Conservation (phyloP, 2,113 vertebrate genomes). For the Cepphus grylle region DNA sequence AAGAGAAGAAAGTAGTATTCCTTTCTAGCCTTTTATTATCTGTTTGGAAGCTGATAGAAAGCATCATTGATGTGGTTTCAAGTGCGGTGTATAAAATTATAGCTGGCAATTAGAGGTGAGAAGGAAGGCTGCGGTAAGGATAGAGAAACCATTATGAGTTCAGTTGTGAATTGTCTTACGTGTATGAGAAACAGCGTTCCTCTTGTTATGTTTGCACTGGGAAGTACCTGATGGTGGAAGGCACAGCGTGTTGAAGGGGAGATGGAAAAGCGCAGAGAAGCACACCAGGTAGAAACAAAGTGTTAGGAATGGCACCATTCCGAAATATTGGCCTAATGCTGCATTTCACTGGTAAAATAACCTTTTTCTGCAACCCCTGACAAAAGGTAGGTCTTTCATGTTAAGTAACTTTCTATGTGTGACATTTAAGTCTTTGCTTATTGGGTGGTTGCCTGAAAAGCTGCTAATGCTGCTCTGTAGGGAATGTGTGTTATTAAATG, state of each 20-base stretch:
- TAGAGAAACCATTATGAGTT: neutral
- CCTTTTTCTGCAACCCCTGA: neutral
- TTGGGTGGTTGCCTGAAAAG: neutral
- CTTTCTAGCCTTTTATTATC: neutral
- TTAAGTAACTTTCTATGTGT: neutral
- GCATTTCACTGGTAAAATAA: neutral
- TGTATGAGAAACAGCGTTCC: neutral
- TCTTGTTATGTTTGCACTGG: neutral
- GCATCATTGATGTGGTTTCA: neutral
- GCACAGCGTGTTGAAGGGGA: neutral
- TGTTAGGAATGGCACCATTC: neutral
- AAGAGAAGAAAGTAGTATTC: neutral
- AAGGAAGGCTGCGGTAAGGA: neutral
- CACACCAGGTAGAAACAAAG: neutral
- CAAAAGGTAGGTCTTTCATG: neutral
- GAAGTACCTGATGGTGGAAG: neutral
- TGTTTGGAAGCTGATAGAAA: neutral
- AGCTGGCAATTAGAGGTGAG: neutral
- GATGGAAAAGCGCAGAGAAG: neutral
- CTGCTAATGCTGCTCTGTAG: neutral
- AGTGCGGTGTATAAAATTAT: neutral
- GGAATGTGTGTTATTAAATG: neutral
- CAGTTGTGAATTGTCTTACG: neutral
- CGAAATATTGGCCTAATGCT: neutral
- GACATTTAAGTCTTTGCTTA: neutral